These are phyloP conservation scores for Spinus olivaceus DNA, from an alignment of 2,797 vertebrate genomes.

Conservation along the genomic window DNA sequence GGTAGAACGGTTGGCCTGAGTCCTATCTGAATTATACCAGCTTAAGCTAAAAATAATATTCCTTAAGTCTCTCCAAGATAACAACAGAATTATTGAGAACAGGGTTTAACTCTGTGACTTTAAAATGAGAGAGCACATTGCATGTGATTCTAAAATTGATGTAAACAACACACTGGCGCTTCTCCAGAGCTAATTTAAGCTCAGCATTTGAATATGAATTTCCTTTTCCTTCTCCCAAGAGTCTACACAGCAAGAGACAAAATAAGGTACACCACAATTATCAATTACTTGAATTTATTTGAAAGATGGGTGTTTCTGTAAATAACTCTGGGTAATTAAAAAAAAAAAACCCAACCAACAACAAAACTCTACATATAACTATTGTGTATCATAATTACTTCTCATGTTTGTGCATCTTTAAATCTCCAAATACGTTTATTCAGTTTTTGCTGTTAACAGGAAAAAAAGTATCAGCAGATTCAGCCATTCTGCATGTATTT, in stretches of 20 bases:
- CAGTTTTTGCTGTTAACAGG: background rate
- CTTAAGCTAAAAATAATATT: constrained; percentile 27
- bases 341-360: background rate
- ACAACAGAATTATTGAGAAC: constrained; percentile 23
- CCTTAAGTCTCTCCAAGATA: background rate
- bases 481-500: background rate
- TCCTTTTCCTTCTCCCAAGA: constrained; percentile 48
- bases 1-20: background rate
- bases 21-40: constrained; percentile 24
- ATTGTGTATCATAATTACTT: background rate
- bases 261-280: constrained; percentile 35
- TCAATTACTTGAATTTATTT: constrained; percentile 8
- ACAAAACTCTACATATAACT: background rate
- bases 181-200: constrained; percentile 62
- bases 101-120: constrained; percentile 41
- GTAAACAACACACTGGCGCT: constrained; percentile 32
- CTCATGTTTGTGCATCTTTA: background rate
- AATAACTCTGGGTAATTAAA: constrained; percentile 12
- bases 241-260: background rate
- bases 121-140: constrained; percentile 48
- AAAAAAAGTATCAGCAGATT: background rate
- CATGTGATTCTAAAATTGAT: constrained; percentile 52
- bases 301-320: background rate
- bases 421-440: background rate
- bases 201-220: constrained; percentile 60